phyloP scores from a whole-genome alignment of 2,113 vertebrate species.

The Cyprinodon tularosa region DNA sequence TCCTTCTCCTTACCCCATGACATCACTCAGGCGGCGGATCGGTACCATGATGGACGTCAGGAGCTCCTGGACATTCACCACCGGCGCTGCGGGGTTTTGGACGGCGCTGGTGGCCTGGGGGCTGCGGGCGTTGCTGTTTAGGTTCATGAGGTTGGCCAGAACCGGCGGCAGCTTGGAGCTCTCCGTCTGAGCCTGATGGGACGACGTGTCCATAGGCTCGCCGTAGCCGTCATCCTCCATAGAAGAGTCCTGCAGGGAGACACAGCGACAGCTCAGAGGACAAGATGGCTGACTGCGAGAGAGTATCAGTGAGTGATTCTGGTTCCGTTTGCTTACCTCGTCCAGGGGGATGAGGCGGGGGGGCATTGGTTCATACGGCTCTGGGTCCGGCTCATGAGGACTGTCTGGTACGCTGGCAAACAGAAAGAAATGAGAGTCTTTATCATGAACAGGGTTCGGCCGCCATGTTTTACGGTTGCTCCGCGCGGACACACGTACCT shows the following conservation, averaged over 20 bases:
- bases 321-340: conserved; percentile 77
- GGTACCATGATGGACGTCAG: conserved; percentile 92
- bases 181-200: conserved; percentile 58
- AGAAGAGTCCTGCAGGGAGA: conserved; percentile 82
- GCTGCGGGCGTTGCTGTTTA: conserved; percentile 80
- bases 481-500: conserved; percentile 77
- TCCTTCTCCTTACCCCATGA: no score
- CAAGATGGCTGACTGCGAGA: not conserved
- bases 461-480: no score
- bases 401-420: conserved; percentile 77
- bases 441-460: not conserved
- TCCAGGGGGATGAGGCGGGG: conserved; percentile 91
- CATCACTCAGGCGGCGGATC: no score
- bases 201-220: conserved; percentile 81
- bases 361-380: conserved; percentile 89
- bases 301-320: not conserved
- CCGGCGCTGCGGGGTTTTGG: conserved; percentile 72
- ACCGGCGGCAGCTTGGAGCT: conserved; percentile 90
- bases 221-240: conserved; percentile 82
- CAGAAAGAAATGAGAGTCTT: not conserved
- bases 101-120: conserved; percentile 70
- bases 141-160: conserved; percentile 87
- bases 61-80: conserved; percentile 92
- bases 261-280: not conserved
- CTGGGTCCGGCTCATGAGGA: conserved; percentile 91